Base-by-base conservation (phyloP, 2,797 vertebrate genomes). In the Miichthys miiuy region DNA sequence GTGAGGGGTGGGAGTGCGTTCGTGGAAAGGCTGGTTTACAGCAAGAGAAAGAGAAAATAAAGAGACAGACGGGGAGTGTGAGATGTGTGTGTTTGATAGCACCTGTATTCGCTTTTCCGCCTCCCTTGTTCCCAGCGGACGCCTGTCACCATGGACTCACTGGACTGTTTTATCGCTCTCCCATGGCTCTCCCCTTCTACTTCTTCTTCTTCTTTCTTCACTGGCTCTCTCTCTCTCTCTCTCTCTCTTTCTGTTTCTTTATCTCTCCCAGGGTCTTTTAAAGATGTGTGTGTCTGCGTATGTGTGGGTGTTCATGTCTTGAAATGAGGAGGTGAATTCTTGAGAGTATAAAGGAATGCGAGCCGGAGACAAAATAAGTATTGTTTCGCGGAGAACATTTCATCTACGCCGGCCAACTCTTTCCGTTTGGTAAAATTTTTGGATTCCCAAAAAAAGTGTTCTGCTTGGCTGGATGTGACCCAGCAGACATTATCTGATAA, bases 141-240 rank as follows among this genome's bases (percentile, higher is more conserved):
- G 66, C 88, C 89, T 93, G 94, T 94, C 94, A 93, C 93, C 85
- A 69, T 66, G 78, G 88, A 88, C 87, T 92, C 92, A 90, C 89
- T 88, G 88, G 88, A 88, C 91, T 91, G 88, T 93, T 93, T 93
- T 93, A 94, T 93, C 89, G 68, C 85, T 81, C 76, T 92, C 88
- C 88, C 87, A 61, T 81, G 82, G 66, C 90, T 87, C 87, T 58
- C 77, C 75, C 79, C 62, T 48, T 34, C 34, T 34, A 8, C 34
- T 34, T 72, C 72, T 70, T 52, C 63, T 27, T 30, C 57, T 46
- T 41, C 56, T 75, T 67, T 57, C 55, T 78, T 48, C 72, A 55
- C 54, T n/a, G 20, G 34, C 68, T 81, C 72, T 79, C 66, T 79
- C 30, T 84, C 83, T 87, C 84, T 88, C 81, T 80, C 72, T 79